phyloP scores from a whole-genome alignment of 1,140 invertebrate species.

The Scaptomyza graminum region DNA sequence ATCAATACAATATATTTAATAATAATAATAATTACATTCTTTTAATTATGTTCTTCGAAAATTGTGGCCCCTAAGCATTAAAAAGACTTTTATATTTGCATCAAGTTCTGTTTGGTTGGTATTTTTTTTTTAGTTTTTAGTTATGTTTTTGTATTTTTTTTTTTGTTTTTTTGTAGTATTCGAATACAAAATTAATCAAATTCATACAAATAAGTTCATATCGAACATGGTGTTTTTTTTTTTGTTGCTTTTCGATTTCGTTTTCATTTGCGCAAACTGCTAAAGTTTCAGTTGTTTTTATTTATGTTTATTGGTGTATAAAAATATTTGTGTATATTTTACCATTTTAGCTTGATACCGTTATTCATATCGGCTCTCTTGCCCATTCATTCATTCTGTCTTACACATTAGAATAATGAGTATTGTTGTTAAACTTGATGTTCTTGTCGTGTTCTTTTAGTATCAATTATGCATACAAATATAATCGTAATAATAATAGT shows the following conservation, averaged over 20 bases:
- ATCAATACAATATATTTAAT: conserved; percentile 75
- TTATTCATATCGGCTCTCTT: not conserved
- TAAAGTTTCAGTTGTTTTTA: conserved; percentile 36
- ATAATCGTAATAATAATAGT: conserved; percentile 60
- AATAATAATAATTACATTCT: conserved; percentile 56
- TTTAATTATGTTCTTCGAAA: conserved; percentile 77
- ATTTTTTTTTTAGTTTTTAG: conserved; percentile 18
- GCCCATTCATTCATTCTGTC: conserved; percentile 16
- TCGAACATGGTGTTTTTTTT: conserved; percentile 24
- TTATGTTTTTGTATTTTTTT: conserved; percentile 14
- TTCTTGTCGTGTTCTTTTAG: conserved; percentile 39
- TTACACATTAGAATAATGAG: conserved; percentile 81
- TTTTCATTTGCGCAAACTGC: conserved; percentile 45
- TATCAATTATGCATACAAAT: conserved; percentile 42
- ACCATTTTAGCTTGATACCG: conserved; percentile 45
- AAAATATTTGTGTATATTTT: conserved; percentile 80
- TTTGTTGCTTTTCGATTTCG: not conserved
- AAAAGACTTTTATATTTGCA: conserved; percentile 73
- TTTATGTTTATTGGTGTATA: conserved; percentile 62
- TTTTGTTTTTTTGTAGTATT: conserved; percentile 22
- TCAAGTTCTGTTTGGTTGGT: conserved; percentile 68
- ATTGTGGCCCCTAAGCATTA: conserved; percentile 82
- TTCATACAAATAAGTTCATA: conserved; percentile 56
- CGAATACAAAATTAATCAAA: conserved; percentile 61
- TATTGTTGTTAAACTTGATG: conserved; percentile 54